Base-by-base conservation (phyloP, 2,113 vertebrate genomes). In the Dromiciops gliroides region DNA sequence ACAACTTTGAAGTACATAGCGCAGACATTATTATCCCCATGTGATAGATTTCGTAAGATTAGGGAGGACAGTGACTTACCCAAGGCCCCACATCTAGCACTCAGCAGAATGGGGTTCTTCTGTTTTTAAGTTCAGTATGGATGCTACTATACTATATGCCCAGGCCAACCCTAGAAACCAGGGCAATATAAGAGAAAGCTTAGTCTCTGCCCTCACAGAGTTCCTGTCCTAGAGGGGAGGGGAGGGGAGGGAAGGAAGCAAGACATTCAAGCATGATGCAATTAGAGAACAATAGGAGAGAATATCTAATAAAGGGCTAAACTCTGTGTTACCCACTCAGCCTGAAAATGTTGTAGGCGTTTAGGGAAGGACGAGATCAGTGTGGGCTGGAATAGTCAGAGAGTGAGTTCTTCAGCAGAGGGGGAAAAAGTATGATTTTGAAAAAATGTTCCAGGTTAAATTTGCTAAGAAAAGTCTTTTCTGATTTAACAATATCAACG, bases 251-350 rank as follows among this genome's bases (percentile, higher is more conserved):
- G n/a, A n/a, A n/a, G n/a, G n/a, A n/a, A 83, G 67, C n/a, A 83
- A 83, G 37, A 83, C n/a, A 83, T 44, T 23, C n/a, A 44, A 83
- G 44, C n/a, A 83, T 44, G 67, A 83, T 83, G n/a, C n/a, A 44
- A 44, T 83, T 83, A 83, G n/a, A 44, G 67, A 83, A 83, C 67
- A 83, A 83, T 44, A 83, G 67, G 19, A 83, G n/a, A 83, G 67
- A 83, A 83, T 83, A 83, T 83, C 67, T 83, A 83, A 83, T 83
- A 83, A 83, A 83, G 67, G 67, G n/a, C 67, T 83, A 83, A 83
- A 83, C n/a, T 83, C 67, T 83, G 16, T 83, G 67, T 83, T 83
- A 83, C 67, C 67, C 67, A 83, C 67, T 44, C 67, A 83, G 67
- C 67, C 67, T 83, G 67, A 83, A 83, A 83, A 83, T 83, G n/a